These are phyloP conservation scores for Turdus rufiventris DNA, from an alignment of 2,113 vertebrate genomes.

Conservation along the genomic window DNA sequence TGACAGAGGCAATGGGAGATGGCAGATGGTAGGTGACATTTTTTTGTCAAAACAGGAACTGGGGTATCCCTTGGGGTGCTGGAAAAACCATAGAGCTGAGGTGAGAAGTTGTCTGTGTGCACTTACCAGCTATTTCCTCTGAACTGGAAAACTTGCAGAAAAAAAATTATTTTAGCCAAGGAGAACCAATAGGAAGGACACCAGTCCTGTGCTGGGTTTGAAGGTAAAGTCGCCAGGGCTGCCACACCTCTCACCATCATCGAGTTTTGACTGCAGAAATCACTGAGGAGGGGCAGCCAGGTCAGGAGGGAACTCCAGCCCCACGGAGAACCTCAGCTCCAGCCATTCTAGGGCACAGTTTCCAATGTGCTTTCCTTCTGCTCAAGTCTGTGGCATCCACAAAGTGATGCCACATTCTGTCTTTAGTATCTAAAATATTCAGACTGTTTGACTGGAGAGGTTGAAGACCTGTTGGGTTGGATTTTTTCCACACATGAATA, in stretches of 20 bases:
- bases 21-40: conserved; percentile 52
- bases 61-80: conserved; percentile 21
- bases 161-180: neutral
- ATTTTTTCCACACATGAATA: neutral
- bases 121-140: neutral
- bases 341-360: neutral
- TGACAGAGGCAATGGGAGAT: conserved; percentile 16
- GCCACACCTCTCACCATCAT: neutral
- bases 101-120: neutral
- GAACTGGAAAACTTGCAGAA: neutral
- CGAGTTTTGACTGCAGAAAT: neutral
- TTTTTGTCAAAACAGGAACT: conserved; percentile 43
- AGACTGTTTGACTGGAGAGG: neutral
- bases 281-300: neutral
- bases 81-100: neutral
- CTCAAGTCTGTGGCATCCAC: neutral
- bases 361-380: neutral
- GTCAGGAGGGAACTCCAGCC: neutral
- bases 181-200: neutral
- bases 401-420: neutral
- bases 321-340: neutral
- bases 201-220: neutral
- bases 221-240: neutral
- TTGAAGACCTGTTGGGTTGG: neutral
- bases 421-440: neutral